Conservation (phyloP, 2,888 invertebrate species). For the Lithophane socia region DNA sequence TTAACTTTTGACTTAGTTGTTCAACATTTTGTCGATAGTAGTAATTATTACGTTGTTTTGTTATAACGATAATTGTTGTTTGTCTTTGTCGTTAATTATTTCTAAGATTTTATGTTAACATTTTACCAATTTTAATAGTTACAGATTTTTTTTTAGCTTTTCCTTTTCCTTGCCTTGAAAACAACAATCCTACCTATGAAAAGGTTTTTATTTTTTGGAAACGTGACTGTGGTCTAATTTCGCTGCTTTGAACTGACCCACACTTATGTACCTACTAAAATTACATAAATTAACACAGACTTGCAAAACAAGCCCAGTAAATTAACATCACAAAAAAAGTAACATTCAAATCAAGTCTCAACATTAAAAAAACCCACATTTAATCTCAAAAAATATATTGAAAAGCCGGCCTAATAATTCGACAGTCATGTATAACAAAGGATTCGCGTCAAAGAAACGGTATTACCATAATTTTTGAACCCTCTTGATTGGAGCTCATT, state of each 20-base stretch:
- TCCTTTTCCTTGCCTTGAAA: too few relatives aligned
- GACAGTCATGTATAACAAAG: slow-evolving; percentile 61
- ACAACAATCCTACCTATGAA: too few relatives aligned
- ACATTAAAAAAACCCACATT: slow-evolving; percentile 4
- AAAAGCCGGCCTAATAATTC: slow-evolving; percentile 48
- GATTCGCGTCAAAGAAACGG: slow-evolving; percentile 54
- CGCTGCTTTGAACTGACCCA: neutral
- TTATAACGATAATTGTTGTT: too few relatives aligned
- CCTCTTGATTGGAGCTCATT: slow-evolving; percentile 55
- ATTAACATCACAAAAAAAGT: slow-evolving; percentile 34
- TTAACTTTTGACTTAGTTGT: slow-evolving; percentile 27
- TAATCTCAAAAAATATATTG: slow-evolving; percentile 43
- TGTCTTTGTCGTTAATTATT: too few relatives aligned
- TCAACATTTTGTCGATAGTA: slow-evolving; percentile 14
- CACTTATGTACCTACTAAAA: neutral
- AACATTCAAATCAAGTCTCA: slow-evolving; percentile 9
- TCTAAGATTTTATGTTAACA: too few relatives aligned
- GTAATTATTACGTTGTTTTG: neutral
- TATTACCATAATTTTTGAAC: slow-evolving; percentile 61
- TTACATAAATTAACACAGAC: neutral
- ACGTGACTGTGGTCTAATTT: neutral
- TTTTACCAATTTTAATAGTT: too few relatives aligned
- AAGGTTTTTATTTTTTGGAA: neutral
- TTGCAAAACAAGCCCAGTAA: neutral
- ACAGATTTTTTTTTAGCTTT: too few relatives aligned